A percentile compares a stretch with the other conserved stretches of the same genome.
Evolutionary conservation across 35 echinoderm and acorn worm species (phyloP).

Genomic region (Ophioderma brevispina): DNA sequence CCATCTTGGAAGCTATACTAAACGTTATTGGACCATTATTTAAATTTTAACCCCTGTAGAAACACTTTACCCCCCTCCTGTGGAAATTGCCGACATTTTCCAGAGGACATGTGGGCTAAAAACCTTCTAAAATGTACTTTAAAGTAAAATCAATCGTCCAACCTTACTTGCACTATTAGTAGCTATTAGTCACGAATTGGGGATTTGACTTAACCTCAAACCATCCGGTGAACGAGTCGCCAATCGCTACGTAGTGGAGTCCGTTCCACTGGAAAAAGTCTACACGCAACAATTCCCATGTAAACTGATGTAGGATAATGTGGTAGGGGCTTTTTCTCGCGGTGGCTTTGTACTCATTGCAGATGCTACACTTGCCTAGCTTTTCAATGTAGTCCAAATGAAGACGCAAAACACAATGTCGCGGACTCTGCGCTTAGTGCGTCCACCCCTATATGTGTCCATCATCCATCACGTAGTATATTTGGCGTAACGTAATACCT

Average conservation of each 20-base stretch:
- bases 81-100: no score
- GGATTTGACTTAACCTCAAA: no score
- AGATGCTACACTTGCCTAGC: background rate
- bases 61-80: no score
- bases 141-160: no score
- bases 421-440: background rate
- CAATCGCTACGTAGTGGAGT: conserved; percentile 15
- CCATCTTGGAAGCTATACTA: no score
- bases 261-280: conserved; percentile 7
- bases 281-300: conserved; percentile 14
- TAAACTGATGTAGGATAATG: background rate
- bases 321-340: background rate
- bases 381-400: background rate
- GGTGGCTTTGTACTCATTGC: background rate
- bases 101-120: no score
- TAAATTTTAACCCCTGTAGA: no score
- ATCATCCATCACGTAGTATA: background rate
- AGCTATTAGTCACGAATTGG: no score
- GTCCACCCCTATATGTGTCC: background rate
- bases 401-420: conserved; percentile 15
- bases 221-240: conserved; percentile 30
- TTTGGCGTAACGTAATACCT: no score
- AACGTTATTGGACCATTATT: no score
- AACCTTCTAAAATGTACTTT: no score
- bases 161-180: no score